phyloP scores from a whole-genome alignment of 2,797 vertebrate genomes.

The Sebastes kiyomatsui region DNA sequence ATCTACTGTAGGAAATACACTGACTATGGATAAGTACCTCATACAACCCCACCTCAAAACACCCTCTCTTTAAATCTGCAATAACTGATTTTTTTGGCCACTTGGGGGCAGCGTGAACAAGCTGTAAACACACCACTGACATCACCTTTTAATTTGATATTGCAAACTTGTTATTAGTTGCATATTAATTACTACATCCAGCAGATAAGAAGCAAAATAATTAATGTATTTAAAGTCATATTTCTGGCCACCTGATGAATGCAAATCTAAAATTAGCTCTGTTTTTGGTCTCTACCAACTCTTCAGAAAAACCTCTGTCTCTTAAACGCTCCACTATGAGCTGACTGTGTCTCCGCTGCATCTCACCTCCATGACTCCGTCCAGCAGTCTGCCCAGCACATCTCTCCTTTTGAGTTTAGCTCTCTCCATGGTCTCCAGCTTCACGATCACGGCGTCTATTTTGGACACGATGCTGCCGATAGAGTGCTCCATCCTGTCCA shows the following conservation, averaged over 20 bases:
- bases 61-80: too few relatives aligned
- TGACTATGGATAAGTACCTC: too few relatives aligned
- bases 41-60: too few relatives aligned
- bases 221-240: not conserved
- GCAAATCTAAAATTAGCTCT: not conserved
- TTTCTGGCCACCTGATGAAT: not conserved
- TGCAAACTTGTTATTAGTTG: not conserved
- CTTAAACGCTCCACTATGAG: not conserved
- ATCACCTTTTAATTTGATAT: not conserved
- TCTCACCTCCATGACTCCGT: constrained; percentile 92
- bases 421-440: constrained; percentile 95
- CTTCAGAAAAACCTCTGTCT: not conserved
- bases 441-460: constrained; percentile 96
- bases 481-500: constrained; percentile 98
- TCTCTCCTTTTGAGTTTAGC: constrained; percentile 94
- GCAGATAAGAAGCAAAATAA: not conserved
- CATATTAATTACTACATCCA: not conserved
- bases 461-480: constrained; percentile 98
- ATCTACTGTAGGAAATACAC: too few relatives aligned
- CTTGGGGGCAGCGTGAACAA: not conserved
- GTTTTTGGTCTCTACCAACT: not conserved
- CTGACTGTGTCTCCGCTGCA: not conserved
- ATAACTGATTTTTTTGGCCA: not conserved
- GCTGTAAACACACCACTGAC: not conserved
- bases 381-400: constrained; percentile 89